Evolutionary conservation across 2,113 vertebrate genomes (phyloP).

Genomic region (Dinomys branickii): DNA sequence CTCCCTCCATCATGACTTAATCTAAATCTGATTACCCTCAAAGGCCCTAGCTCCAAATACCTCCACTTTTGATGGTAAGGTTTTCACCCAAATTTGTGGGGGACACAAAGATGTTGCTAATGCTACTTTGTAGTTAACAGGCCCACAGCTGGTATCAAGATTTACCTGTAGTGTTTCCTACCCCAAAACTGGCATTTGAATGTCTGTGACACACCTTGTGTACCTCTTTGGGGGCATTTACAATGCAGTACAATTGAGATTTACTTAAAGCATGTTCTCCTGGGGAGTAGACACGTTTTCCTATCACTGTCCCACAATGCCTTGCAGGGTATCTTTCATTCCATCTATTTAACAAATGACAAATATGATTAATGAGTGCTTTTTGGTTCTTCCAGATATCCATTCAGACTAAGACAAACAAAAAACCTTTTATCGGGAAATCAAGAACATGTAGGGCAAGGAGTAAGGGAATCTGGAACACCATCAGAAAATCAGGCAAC

Average conservation of each 20-base stretch:
- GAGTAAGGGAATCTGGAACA: not conserved
- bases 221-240: not conserved
- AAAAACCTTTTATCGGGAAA: not conserved
- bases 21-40: not conserved
- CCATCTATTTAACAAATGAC: not conserved
- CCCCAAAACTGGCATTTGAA: not conserved
- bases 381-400: not conserved
- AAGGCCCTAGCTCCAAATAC: not conserved
- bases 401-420: not conserved
- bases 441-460: not conserved
- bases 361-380: not conserved
- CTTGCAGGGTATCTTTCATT: not conserved
- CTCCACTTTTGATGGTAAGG: not conserved
- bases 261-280: not conserved
- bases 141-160: not conserved
- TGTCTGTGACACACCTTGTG: fast-evolving
- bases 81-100: not conserved
- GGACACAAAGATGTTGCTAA: not conserved
- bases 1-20: not conserved
- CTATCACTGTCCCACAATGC: not conserved
- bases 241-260: not conserved
- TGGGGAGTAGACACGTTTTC: not conserved
- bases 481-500: not conserved
- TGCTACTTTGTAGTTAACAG: not conserved
- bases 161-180: not conserved